Evolutionary conservation across 2,888 invertebrate genomes (phyloP).

Genomic region (Acleris cristana): DNA sequence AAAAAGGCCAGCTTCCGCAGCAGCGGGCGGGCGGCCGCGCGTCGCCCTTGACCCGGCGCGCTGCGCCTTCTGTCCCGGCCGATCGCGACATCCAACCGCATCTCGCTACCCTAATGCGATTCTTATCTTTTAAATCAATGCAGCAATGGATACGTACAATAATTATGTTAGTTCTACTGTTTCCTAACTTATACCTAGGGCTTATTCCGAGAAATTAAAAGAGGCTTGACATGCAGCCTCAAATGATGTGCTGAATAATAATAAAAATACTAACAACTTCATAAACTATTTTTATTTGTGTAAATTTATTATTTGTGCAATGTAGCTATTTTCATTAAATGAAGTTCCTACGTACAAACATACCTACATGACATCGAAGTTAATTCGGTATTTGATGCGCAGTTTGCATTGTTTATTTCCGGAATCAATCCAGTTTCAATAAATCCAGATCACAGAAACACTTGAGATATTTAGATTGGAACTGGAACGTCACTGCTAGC

Average conservation of each 20-base stretch:
- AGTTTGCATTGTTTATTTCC: conserved; percentile 20
- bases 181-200: no score
- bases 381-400: conserved; percentile 5
- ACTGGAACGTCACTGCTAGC: conserved; percentile 7
- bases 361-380: background rate
- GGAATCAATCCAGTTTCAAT: conserved; percentile 5
- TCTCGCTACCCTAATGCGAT: conserved; percentile 40
- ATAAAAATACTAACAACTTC: no score
- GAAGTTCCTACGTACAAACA: conserved; percentile 2
- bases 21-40: conserved; percentile 52
- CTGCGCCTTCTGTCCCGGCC: conserved; percentile 52
- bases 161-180: conserved; percentile 12
- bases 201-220: background rate
- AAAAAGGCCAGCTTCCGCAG: conserved; percentile 47
- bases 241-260: no score
- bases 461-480: conserved; percentile 16
- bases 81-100: conserved; percentile 49
- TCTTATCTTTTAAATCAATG: conserved; percentile 12
- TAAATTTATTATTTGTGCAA: no score
- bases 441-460: conserved; percentile 15
- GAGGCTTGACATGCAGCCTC: no score
- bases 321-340: no score
- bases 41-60: conserved; percentile 69
- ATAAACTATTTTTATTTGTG: no score
- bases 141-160: conserved; percentile 15